Conservation (phyloP, 2,888 invertebrate genomes). For the Trypoxylon attenuatum region DNA sequence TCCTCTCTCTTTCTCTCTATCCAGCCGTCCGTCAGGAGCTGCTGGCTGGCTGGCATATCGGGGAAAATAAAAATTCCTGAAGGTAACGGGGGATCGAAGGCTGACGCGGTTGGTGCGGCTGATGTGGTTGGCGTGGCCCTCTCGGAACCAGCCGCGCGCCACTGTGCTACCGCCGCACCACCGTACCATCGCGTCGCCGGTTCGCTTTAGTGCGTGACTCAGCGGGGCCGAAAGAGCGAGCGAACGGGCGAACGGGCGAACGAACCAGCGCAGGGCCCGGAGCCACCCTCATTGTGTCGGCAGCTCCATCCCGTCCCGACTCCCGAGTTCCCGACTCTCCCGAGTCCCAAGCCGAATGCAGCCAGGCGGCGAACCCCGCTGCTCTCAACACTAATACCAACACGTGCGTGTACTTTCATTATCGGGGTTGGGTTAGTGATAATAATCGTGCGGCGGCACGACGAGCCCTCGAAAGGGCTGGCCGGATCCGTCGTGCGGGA, state of each 20-base stretch:
- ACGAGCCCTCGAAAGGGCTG: conserved; percentile 42
- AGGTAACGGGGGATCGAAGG: conserved; percentile 1
- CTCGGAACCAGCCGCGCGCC: too few species aligned
- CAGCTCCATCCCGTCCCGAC: conserved; percentile 19
- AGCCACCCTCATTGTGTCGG: conserved; percentile 52
- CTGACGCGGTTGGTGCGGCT: conserved; percentile 5
- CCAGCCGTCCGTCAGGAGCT: not conserved
- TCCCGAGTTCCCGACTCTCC: conserved; percentile 12
- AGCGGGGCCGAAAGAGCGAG: conserved; percentile 58
- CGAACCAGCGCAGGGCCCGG: conserved; percentile 46
- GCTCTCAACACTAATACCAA: conserved; percentile 50
- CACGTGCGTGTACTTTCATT: conserved; percentile 66
- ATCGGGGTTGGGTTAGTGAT: conserved; percentile 66
- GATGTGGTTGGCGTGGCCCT: conserved; percentile 40
- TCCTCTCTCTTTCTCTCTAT: conserved; percentile 19
- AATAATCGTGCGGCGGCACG: conserved; percentile 64
- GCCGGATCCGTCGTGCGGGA: conserved; percentile 46
- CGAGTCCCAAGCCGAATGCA: conserved; percentile 48
- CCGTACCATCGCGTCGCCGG: too few species aligned
- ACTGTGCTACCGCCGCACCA: too few species aligned
- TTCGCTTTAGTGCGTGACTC: conserved; percentile 67
- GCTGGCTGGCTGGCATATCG: not conserved
- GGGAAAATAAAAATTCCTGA: conserved; percentile 29
- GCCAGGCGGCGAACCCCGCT: conserved; percentile 52
- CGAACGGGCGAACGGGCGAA: too few species aligned